Evolutionary conservation across 1,140 invertebrate species (phyloP).

Genomic region (Nebria ingens): DNA sequence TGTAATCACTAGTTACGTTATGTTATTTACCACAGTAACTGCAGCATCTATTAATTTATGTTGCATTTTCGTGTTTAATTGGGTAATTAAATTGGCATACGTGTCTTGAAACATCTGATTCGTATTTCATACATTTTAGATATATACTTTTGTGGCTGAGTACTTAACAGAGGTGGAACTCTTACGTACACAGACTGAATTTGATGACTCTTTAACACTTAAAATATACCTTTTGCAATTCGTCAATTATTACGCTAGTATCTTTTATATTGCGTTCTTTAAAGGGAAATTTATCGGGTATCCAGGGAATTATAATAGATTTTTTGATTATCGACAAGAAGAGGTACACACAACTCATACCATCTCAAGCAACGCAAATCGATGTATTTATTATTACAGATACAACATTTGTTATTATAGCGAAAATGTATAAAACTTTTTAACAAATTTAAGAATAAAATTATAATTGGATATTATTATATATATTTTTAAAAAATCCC

Average conservation of each 20-base stretch:
- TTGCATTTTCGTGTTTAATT: slow-evolving; percentile 80
- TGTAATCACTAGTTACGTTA: slow-evolving; percentile 59
- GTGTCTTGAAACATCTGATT: slow-evolving; percentile 12
- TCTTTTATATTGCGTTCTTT: slow-evolving; percentile 98
- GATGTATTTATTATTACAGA: too few relatives aligned
- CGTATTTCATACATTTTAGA: slow-evolving; percentile 42
- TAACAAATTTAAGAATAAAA: too few relatives aligned
- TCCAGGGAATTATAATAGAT: slow-evolving; percentile 64
- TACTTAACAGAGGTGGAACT: slow-evolving; percentile 92
- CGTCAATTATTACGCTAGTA: slow-evolving; percentile 96
- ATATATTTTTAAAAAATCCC: slow-evolving; percentile 12
- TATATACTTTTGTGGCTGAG: slow-evolving; percentile 82
- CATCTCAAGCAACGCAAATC: too few relatives aligned
- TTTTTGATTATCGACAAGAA: slow-evolving; percentile 72
- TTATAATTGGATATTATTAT: slow-evolving; percentile 14
- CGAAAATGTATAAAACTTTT: too few relatives aligned
- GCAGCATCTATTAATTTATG: slow-evolving; percentile 79
- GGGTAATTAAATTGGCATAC: slow-evolving; percentile 43
- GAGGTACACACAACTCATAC: too few relatives aligned
- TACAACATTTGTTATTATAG: too few relatives aligned
- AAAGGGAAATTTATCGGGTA: slow-evolving; percentile 89
- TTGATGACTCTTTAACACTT: slow-evolving; percentile 91
- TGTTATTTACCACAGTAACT: slow-evolving; percentile 71
- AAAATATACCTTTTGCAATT: slow-evolving; percentile 98
- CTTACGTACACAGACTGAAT: slow-evolving; percentile 91